Base-by-base conservation (phyloP, 1,140 invertebrate species). In the Papilio helenus region DNA sequence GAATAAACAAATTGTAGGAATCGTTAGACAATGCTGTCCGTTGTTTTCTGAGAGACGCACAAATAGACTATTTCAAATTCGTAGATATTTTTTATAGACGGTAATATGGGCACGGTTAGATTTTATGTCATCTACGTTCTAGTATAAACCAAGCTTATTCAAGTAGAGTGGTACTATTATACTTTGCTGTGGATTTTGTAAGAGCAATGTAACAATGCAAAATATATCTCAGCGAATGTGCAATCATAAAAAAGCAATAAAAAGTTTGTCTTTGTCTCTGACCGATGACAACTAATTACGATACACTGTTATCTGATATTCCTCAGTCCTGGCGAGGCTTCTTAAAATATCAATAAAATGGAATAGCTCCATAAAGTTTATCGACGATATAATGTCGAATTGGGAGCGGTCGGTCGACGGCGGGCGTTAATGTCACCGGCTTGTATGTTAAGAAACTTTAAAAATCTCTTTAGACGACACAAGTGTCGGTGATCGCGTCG, bases 311-410 rank as follows among this genome's bases (percentile, higher is more conserved):
- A 84, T 82, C 65, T 74, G 79, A 81, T 85, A 82, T 82, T 76
- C 76, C 68, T 68, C 81, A 61, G 79, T 65, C 51, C 44, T 79
- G 73, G 73, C 71, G 76, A 77, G 72, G 78, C 26, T 83, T 79
- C 72, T 87, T 86, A 83, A 86, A 85, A 83, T 83, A 78, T 78
- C 76, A 78, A 86, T 86, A 88, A 88, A 87, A 80, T 83, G 77
- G 61, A 79, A 85, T 82, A 79, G 78, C 81, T 77, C 79, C 80
- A 83, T 90, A 90, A 90, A 90, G 55, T 88, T 89, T 89, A 90
- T 87, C 79, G 85, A 85, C 77, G 72, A 83, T 85, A 83, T 83
- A 85, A 88, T 83, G 68, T 79, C 46, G 77, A 80, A 82, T 82
- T 80, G 79, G 72, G 84, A 82, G 74, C 76, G 74, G 29, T 77